phyloP scores from a whole-genome alignment of 2,113 vertebrate genomes.

The Muntiacus reevesi region DNA sequence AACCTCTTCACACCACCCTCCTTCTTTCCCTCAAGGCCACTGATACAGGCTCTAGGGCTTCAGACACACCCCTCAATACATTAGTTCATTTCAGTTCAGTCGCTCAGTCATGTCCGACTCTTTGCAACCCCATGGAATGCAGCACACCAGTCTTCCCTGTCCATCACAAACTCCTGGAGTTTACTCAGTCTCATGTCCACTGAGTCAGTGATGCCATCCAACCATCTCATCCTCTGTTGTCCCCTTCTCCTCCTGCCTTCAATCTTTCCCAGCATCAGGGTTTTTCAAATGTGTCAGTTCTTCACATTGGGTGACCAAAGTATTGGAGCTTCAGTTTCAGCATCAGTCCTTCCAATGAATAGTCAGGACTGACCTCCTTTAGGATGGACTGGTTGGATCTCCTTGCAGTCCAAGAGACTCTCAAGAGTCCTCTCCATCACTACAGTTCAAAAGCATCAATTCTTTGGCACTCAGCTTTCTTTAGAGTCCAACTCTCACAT shows the following conservation, averaged over 20 bases:
- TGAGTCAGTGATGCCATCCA: not conserved
- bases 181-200: rapidly evolving
- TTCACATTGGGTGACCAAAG: not conserved
- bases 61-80: not conserved
- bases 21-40: not conserved
- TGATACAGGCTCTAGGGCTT: not conserved
- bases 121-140: not conserved
- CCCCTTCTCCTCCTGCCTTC: not conserved
- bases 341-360: not conserved
- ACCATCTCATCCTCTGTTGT: not conserved
- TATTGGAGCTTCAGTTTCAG: not conserved
- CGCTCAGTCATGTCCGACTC: not conserved
- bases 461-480: not conserved
- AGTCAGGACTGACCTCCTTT: not conserved
- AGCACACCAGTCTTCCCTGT: not conserved
- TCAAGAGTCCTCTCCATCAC: not conserved
- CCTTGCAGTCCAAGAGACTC: not conserved
- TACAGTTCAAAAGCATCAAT: not conserved
- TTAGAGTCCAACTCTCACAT: not conserved
- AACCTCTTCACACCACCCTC: not conserved
- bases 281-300: not conserved
- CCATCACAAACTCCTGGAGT: not conserved
- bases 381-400: not conserved
- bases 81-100: not conserved
- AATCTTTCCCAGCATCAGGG: not conserved